These are phyloP conservation scores for Drosophila tsacasi DNA, from an alignment of 1,140 invertebrate species.

Conservation along the genomic window DNA sequence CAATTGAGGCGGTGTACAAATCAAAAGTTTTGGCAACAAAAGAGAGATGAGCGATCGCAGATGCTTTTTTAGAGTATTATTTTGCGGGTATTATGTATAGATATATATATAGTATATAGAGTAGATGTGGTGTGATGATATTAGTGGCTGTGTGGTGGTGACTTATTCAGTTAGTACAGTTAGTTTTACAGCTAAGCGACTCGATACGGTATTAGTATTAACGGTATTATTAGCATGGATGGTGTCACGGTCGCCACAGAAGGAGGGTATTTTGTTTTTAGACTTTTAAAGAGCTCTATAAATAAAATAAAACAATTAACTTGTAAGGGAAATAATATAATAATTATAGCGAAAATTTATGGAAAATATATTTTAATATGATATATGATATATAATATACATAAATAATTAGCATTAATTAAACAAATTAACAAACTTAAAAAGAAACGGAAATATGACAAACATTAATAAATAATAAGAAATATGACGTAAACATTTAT, in stretches of 20 bases:
- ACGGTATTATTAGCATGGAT: conserved; percentile 8
- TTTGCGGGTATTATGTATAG: conserved; percentile 8
- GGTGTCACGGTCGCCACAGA: conserved; percentile 7
- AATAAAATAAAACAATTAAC: no score
- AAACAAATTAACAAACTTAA: no score
- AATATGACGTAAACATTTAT: no score
- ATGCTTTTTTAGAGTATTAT: conserved; percentile 38
- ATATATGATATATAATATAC: no score
- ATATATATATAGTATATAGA: not conserved
- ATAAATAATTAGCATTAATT: no score
- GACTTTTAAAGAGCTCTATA: not conserved
- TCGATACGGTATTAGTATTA: conserved; percentile 23
- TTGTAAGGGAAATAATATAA: not conserved
- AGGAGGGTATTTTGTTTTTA: no score
- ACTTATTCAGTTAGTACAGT: conserved; percentile 38
- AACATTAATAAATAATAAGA: no score
- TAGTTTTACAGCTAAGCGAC: conserved; percentile 54
- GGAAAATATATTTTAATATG: not conserved
- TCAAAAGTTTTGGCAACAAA: conserved; percentile 24
- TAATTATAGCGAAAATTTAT: not conserved
- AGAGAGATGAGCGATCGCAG: conserved; percentile 48
- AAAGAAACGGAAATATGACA: no score
- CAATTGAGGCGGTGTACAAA: conserved; percentile 44
- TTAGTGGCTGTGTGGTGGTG: conserved; percentile 9
- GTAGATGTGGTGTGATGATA: conserved; percentile 33